Evolutionary conservation across 2,113 vertebrate species (phyloP).

Genomic region (Catharus bicknelli): DNA sequence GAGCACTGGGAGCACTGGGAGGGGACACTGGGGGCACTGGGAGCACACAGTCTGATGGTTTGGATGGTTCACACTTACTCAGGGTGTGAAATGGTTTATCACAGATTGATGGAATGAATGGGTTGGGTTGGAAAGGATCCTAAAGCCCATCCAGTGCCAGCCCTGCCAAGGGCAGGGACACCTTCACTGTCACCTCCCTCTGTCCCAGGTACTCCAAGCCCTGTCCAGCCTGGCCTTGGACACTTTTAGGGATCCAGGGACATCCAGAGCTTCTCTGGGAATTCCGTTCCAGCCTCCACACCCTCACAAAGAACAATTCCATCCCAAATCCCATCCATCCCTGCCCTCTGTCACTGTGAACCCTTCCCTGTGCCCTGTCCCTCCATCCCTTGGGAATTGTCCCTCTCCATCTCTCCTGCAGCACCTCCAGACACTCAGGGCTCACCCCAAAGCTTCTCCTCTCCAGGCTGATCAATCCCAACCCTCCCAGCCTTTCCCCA

Average conservation of each 20-base stretch:
- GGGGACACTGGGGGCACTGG: neutral
- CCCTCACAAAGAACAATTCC: neutral
- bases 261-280: neutral
- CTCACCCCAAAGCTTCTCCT: neutral
- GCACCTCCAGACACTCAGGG: neutral
- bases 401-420: neutral
- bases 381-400: neutral
- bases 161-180: neutral
- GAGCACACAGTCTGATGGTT: neutral
- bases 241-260: neutral
- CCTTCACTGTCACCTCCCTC: neutral
- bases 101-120: neutral
- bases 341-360: rapidly evolving
- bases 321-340: rapidly evolving
- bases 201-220: neutral
- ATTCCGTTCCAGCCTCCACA: neutral
- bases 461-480: neutral
- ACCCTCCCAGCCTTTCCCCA: neutral
- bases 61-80: neutral
- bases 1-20: neutral
- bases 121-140: neutral
- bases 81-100: neutral
- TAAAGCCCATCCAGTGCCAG: neutral
- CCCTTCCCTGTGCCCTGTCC: neutral
- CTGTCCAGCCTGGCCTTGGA: rapidly evolving